Evolutionary conservation across 2,888 invertebrate genomes (phyloP), one percentile per base, ranked within the genome.

Genomic region (Pristionchus fissidentatus): DNA sequence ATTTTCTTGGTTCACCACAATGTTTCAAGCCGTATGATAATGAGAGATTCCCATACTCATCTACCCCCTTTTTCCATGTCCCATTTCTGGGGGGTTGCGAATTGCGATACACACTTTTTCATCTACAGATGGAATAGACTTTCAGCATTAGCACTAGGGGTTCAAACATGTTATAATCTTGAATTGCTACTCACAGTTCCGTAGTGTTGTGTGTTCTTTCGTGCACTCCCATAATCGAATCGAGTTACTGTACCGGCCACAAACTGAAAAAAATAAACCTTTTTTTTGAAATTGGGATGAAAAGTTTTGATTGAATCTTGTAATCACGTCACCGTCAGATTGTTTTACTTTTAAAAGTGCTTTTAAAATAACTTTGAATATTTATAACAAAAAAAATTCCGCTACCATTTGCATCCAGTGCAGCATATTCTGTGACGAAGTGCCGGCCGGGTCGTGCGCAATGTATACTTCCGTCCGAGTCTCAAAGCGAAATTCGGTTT

Each of bases 401-500:
- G 8, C 60, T 60, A 13, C 77, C 77, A 84, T 83, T 55, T 84
- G 84, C 29, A 52, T 62, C 52, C 80, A 84, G 66, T 84, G 84
- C 8, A 83, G n/a, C 10, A 83, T 83, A 49, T 83, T 83, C 10
- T 35, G 38, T 22, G 83, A 75, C 13, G 83, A 77, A 22, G 55
- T 83, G 19, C 70, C 83, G 19, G 78, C 43, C 5, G 83, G 83
- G 19, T 82, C 32, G 29, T 83, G 73, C 13, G 10, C 7, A 29
- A 83, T 41, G 83, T 84, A 84, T 41, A 84, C 84, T n/a, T 83
- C 83, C 4, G 60, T 22, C 19, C 84, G 84, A n/a, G 84, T 62
- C 84, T 84, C 10, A 3, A 22, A n/a, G 2, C 1, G 49, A 77
- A 41, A 41, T 22, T n/a, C n/a, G n/a, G n/a, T n/a, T n/a, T n/a